Percentiles rank a stretch among this genome's conserved stretches.
phyloP scores from a whole-genome alignment of 2,113 vertebrate species.

The Chelonoidis abingdonii region DNA sequence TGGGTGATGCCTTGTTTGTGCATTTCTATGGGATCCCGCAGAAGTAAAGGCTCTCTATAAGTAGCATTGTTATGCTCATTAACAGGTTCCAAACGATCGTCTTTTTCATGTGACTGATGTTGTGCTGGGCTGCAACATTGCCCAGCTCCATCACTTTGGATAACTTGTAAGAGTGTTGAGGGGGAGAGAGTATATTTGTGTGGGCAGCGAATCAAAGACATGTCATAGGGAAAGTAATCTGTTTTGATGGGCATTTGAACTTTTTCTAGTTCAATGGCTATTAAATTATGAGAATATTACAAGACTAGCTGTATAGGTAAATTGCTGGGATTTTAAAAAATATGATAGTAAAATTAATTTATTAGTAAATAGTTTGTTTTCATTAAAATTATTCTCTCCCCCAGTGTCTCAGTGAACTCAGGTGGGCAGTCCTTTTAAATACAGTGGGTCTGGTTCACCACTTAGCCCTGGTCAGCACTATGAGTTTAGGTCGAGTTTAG shows the following conservation, averaged over 20 bases:
- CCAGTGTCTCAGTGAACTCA: not conserved
- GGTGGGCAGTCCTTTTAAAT: not conserved
- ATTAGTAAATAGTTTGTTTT: not conserved
- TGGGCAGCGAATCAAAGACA: constrained; percentile 36
- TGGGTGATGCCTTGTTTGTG: not conserved
- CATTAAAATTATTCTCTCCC: not conserved
- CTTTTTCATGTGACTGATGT: not conserved
- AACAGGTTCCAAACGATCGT: not conserved
- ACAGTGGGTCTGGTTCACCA: not conserved
- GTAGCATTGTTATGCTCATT: constrained; percentile 42
- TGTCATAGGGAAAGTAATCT: not conserved
- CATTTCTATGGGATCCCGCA: constrained; percentile 43
- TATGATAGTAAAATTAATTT: not conserved
- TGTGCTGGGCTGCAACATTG: not conserved
- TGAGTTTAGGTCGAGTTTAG: no score
- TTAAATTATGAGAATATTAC: not conserved
- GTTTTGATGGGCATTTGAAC: not conserved
- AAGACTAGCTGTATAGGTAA: not conserved
- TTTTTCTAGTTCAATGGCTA: not conserved
- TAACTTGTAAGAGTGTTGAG: constrained; percentile 30
- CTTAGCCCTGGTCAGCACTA: not conserved
- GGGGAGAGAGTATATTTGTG: constrained; percentile 19
- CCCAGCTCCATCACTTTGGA: constrained; percentile 2
- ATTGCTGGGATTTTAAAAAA: not conserved
- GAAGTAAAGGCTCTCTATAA: constrained; percentile 46